These are phyloP conservation scores for Odontothrips loti DNA, from an alignment of 2,888 invertebrate species.

Conservation along the genomic window DNA sequence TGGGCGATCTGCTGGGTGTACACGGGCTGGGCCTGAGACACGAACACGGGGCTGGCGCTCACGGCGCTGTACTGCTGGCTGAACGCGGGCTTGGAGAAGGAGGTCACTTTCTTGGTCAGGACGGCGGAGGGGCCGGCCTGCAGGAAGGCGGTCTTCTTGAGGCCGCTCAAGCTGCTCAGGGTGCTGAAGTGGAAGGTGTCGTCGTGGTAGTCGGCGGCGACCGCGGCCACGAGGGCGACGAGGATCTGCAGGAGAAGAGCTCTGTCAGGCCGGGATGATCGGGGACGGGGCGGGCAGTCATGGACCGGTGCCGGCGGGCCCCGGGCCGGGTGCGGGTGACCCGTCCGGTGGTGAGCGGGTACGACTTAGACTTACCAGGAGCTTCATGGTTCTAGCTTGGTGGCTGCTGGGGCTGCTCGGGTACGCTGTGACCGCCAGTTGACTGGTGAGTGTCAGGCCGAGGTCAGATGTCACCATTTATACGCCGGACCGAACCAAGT, in stretches of 20 bases:
- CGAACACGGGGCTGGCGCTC: too few species aligned
- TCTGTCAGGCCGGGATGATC: too few species aligned
- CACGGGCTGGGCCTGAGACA: too few species aligned
- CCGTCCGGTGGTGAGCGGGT: not conserved
- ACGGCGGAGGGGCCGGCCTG: not conserved
- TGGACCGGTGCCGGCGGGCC: not conserved
- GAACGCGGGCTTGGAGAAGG: not conserved
- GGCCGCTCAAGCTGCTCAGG: not conserved
- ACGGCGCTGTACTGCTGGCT: not conserved
- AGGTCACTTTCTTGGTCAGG: not conserved
- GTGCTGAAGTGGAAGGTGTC: slow-evolving; percentile 16
- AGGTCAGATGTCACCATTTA: not conserved
- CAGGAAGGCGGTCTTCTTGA: not conserved
- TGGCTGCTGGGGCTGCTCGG: not conserved
- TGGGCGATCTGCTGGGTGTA: not conserved
- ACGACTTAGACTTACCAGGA: slow-evolving; percentile 16
- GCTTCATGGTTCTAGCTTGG: not conserved
- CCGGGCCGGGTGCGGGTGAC: not conserved
- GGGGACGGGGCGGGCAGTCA: not conserved
- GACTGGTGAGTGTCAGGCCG: not conserved
- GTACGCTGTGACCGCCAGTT: not conserved
- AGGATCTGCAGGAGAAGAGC: slow-evolving; percentile 1
- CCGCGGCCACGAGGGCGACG: slow-evolving; percentile 12
- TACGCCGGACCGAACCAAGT: not conserved
- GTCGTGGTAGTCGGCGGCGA: not conserved